Evolutionary conservation across 2,797 vertebrate species (phyloP).

Genomic region (Helostoma temminkii): DNA sequence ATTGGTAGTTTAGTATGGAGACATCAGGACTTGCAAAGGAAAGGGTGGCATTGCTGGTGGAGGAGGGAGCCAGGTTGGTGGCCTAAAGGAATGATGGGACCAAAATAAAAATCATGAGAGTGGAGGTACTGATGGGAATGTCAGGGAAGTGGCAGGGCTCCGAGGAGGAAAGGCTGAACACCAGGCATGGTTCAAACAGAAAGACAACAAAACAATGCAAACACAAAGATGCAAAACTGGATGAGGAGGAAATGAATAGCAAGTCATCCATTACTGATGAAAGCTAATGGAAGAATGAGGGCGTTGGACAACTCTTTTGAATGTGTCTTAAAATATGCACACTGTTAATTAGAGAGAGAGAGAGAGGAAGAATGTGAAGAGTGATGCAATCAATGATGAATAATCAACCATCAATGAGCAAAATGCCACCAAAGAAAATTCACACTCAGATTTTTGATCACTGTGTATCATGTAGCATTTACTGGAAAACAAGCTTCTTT

Average conservation of each 20-base stretch:
- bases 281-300: conserved; percentile 43
- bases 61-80: conserved; percentile 94
- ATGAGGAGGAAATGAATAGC: conserved; percentile 26
- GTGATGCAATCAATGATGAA: conserved; percentile 66
- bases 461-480: conserved; percentile 16
- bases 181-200: conserved; percentile 21
- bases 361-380: conserved; percentile 32
- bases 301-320: conserved; percentile 49
- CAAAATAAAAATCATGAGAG: conserved; percentile 85
- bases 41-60: conserved; percentile 97
- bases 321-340: conserved; percentile 56
- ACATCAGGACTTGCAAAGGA: conserved; percentile 96
- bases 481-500: conserved; percentile 1
- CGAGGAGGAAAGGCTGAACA: conserved; percentile 12
- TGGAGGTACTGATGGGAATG: conserved; percentile 60
- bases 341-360: conserved; percentile 64
- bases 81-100: conserved; percentile 92
- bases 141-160: conserved; percentile 51
- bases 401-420: conserved; percentile 58
- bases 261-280: conserved; percentile 35
- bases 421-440: conserved; percentile 40
- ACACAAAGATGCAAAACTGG: conserved; percentile 21
- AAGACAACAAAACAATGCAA: conserved; percentile 12
- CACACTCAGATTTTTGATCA: conserved; percentile 19
- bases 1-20: conserved; percentile 99